A percentile compares a stretch with the other conserved stretches of the same genome.
These are phyloP conservation scores for Platycercus adscitus DNA, from an alignment of 2,113 vertebrate species.

Conservation along the genomic window DNA sequence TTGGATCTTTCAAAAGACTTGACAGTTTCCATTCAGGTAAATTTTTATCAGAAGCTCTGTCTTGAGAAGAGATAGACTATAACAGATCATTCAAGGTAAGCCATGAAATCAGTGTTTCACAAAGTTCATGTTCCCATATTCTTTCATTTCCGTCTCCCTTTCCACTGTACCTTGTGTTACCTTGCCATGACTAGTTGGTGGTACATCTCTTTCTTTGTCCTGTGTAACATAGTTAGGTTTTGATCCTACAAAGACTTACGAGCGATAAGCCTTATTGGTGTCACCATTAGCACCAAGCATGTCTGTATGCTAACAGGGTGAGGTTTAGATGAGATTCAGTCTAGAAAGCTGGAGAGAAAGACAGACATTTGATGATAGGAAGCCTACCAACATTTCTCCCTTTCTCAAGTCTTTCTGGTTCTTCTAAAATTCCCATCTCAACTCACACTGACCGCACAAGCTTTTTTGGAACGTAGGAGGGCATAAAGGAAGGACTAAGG, in stretches of 20 bases:
- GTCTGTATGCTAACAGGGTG: neutral
- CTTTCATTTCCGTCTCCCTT: conserved; percentile 9
- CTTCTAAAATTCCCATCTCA: neutral
- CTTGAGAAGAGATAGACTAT: conserved; percentile 73
- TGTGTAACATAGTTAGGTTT: neutral
- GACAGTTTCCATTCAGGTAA: conserved; percentile 71
- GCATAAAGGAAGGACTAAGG: neutral
- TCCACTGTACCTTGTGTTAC: conserved; percentile 55
- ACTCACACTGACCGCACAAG: neutral
- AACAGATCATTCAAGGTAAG: conserved; percentile 76
- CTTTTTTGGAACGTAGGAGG: neutral
- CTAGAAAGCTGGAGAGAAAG: neutral
- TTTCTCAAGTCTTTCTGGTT: neutral
- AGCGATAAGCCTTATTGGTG: neutral
- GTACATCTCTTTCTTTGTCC: neutral
- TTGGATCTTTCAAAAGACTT: conserved; percentile 50
- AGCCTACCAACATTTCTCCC: neutral
- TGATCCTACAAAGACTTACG: neutral
- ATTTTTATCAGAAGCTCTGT: conserved; percentile 74
- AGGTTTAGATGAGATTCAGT: neutral
- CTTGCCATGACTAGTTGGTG: conserved; percentile 36
- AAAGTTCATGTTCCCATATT: conserved; percentile 30
- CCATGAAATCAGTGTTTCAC: conserved; percentile 20
- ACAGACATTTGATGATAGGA: neutral
- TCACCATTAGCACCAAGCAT: neutral